These are phyloP conservation scores for Tretioscincus oriximinensis DNA, from an alignment of 2,113 vertebrate species.

Conservation along the genomic window DNA sequence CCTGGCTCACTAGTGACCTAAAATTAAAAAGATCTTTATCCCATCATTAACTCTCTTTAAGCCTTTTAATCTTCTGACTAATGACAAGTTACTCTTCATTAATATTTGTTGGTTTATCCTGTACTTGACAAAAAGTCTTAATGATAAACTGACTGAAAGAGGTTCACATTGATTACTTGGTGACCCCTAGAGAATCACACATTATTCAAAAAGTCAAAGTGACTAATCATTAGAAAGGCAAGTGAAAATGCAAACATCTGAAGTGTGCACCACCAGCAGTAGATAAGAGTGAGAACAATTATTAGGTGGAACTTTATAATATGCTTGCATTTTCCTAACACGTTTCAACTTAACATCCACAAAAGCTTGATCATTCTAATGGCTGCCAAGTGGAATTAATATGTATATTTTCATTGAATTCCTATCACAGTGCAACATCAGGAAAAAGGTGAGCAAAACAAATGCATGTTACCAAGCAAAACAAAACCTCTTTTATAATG, in stretches of 20 bases:
- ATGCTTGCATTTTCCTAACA: background rate
- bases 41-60: slow-evolving; percentile 33
- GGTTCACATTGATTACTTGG: slow-evolving; percentile 55
- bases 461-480: no score
- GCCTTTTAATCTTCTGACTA: slow-evolving; percentile 18
- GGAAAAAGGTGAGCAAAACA: no score
- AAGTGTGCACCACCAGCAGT: background rate
- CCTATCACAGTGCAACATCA: background rate
- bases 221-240: slow-evolving; percentile 25
- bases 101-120: slow-evolving; percentile 52
- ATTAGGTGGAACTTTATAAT: background rate
- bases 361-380: background rate
- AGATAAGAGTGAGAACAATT: background rate
- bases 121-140: slow-evolving; percentile 46
- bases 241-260: background rate
- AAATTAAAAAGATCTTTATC: background rate
- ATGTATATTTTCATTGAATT: background rate
- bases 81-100: slow-evolving; percentile 50
- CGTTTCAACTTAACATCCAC: background rate
- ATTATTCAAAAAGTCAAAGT: slow-evolving; percentile 43
- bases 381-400: background rate
- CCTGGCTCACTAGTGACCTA: background rate
- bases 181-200: slow-evolving; percentile 43
- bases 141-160: slow-evolving; percentile 51
- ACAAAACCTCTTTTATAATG: no score